These are phyloP conservation scores for Stenodema calcarata DNA, from an alignment of 2,888 invertebrate genomes.

Conservation along the genomic window DNA sequence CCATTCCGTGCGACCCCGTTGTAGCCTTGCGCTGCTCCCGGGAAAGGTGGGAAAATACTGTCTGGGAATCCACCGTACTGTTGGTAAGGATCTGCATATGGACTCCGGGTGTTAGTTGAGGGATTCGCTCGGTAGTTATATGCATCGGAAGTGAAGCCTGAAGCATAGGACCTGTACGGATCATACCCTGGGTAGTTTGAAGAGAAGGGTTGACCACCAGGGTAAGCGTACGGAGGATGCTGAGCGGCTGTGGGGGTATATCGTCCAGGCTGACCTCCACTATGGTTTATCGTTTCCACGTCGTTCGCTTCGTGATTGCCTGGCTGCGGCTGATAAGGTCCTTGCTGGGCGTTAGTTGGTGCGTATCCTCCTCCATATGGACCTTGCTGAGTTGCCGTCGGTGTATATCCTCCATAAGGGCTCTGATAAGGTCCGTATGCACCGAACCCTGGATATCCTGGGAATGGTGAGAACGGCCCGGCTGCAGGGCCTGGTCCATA, in stretches of 20 bases:
- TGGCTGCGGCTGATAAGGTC: not conserved
- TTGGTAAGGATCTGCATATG: not conserved
- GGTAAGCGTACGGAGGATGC: constrained; percentile 17
- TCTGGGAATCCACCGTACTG: not conserved
- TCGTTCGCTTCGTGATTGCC: not conserved
- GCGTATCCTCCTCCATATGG: not conserved
- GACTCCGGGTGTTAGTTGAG: not conserved
- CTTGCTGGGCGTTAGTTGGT: constrained; percentile 24
- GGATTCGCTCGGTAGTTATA: constrained; percentile 13
- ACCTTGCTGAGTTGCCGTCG: constrained; percentile 37
- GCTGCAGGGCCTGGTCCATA: not conserved
- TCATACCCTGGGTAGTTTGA: not conserved
- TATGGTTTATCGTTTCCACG: not conserved
- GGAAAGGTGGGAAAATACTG: not conserved
- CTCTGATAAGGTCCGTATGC: not conserved
- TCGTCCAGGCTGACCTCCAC: not conserved
- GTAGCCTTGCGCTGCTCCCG: not conserved
- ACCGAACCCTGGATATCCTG: constrained; percentile 15
- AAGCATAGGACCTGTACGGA: constrained; percentile 26
- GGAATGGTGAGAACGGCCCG: not conserved
- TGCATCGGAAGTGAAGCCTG: constrained; percentile 5
- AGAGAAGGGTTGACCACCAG: constrained; percentile 9
- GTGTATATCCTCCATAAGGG: constrained; percentile 11
- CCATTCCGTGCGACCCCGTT: not conserved
- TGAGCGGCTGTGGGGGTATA: constrained; percentile 14